Base-by-base conservation (phyloP, 2,113 vertebrate species). In the Plecotus auritus region DNA sequence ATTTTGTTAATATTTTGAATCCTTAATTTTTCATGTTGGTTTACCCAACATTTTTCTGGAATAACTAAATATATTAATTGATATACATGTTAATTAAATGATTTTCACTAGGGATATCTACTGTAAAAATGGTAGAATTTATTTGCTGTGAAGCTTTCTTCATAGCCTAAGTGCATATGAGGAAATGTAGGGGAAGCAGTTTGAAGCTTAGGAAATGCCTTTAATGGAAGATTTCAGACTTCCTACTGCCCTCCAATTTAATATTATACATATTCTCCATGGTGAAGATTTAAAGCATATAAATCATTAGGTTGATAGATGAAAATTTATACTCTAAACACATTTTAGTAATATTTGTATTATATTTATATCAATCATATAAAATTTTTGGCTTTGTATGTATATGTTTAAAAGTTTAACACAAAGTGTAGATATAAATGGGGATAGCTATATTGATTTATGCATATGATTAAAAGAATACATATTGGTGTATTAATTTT, bases 231-330 rank as follows among this genome's bases (percentile, higher is more conserved):
- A 94, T 51, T 97, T 93, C 42, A 90, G 23, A 90, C 37, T 74
- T 93, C 9, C 9, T 78, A 23, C 22, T 88, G 73, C 74, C 76
- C 10, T 85, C 16, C 42, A 76, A 12, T 87, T 82, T 96, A 81
- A 94, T 23, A 23, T 88, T 81, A 56, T 81, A 91, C 95, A 81
- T 97, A 90, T 90, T 96, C 28, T 91, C 59, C 92, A 66, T 95
- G 91, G 91, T 96, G 88, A 72, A 95, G 82, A 96, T 92, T 96
- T 95, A 93, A 94, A 84, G 94, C 30, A 96, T 96, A 96, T 80
- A 95, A 93, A 85, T 70, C 86, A 89, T 73, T 30, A 23, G 2
- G 83, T 96, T 93, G 85, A 91, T 92, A 93, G 42, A 88, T 76
- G 85, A 69, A 17, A 72, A 95, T 56, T 51, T 85, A 83, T 76